phyloP scores from a whole-genome alignment of 2,113 vertebrate genomes.

The Amblyornis subalaris region DNA sequence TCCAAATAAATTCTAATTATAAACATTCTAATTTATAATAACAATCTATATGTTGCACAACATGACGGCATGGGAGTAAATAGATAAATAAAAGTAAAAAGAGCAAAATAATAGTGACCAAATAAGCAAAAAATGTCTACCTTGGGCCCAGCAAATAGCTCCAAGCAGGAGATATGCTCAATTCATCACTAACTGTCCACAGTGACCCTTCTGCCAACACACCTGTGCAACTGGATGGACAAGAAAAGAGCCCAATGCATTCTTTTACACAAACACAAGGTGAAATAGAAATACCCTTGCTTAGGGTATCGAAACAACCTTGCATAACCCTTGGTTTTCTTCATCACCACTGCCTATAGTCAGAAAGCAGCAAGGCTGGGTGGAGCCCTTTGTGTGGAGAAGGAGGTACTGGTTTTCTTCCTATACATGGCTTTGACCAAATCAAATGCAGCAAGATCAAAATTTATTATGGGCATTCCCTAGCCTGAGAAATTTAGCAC shows the following conservation, averaged over 20 bases:
- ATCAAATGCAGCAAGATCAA: not conserved
- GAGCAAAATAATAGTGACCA: not conserved
- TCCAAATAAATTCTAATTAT: not conserved
- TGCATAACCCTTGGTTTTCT: not conserved
- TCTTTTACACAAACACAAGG: not conserved
- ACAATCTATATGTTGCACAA: not conserved
- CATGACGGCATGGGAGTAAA: not conserved
- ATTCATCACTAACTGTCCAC: not conserved
- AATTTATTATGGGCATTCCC: not conserved
- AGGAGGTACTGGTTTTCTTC: not conserved
- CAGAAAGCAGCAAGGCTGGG: not conserved
- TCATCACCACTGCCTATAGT: not conserved
- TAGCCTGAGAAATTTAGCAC: not conserved
- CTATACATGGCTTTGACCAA: not conserved
- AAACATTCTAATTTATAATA: not conserved
- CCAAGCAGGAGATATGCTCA: not conserved
- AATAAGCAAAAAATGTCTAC: not conserved
- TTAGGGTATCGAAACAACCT: not conserved
- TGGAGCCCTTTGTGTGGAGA: accelerated
- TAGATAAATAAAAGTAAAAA: not conserved
- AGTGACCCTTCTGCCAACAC: not conserved
- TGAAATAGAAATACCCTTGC: not conserved
- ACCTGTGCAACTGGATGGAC: not conserved
- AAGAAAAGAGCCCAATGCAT: not conserved
- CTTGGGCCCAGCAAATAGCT: not conserved